phyloP scores from a whole-genome alignment of 2,888 invertebrate genomes.

The Heliconius ethilla region DNA sequence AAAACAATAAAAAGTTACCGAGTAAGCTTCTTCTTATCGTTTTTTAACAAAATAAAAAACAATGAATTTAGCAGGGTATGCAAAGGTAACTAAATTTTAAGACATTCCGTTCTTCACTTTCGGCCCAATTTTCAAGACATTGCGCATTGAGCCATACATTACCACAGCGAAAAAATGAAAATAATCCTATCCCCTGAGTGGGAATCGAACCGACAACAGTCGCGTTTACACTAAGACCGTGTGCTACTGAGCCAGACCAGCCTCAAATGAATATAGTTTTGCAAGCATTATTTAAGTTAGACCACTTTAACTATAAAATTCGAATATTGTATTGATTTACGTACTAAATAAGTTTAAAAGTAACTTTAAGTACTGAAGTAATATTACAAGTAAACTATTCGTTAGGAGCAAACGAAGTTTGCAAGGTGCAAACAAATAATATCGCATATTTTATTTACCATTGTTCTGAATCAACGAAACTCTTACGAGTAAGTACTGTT shows the following conservation, averaged over 20 bases:
- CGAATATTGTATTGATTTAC: neutral
- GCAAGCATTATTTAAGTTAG: too few relatives aligned
- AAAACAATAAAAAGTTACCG: too few relatives aligned
- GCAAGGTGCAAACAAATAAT: constrained; percentile 35
- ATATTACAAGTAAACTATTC: neutral
- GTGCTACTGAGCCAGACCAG: too few relatives aligned
- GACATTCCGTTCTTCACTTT: neutral
- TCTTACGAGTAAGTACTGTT: constrained; percentile 5
- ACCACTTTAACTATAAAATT: too few relatives aligned
- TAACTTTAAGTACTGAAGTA: neutral
- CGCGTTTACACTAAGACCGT: too few relatives aligned
- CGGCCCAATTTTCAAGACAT: neutral
- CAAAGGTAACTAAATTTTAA: neutral
- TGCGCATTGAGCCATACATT: neutral
- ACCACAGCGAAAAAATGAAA: neutral
- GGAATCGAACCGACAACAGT: neutral
- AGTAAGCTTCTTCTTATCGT: too few relatives aligned
- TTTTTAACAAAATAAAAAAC: too few relatives aligned
- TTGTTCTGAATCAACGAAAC: constrained; percentile 15
- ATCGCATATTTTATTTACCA: constrained; percentile 25
- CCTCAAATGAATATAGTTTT: too few relatives aligned
- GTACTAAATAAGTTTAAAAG: neutral
- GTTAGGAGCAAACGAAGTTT: neutral
- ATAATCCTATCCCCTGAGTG: too few relatives aligned
- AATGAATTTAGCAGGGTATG: neutral